Conservation (phyloP, 2,888 invertebrate species). For the Cenopis cana region DNA sequence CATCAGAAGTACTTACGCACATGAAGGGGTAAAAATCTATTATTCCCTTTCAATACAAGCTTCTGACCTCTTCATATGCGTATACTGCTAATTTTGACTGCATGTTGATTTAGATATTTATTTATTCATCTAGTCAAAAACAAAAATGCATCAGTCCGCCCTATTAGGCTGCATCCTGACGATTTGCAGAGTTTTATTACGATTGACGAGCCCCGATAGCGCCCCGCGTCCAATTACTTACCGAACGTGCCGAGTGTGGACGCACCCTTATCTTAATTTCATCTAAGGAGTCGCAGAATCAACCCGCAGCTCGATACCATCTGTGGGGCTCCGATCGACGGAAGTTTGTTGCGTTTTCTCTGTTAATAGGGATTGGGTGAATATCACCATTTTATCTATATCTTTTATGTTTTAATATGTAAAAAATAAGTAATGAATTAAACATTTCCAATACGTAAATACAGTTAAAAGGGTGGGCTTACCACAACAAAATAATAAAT, state of each 20-base stretch:
- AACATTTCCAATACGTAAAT: background rate
- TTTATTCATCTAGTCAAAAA: slow-evolving; percentile 25
- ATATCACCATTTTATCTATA: slow-evolving; percentile 1
- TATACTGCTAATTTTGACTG: no score
- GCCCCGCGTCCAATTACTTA: slow-evolving; percentile 80
- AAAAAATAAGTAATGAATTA: background rate
- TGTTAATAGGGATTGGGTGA: slow-evolving; percentile 1
- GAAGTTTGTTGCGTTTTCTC: slow-evolving; percentile 24
- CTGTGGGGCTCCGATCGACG: slow-evolving; percentile 30
- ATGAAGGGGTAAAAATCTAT: no score
- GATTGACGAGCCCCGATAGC: slow-evolving; percentile 76
- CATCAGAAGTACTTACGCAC: no score
- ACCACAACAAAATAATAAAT: background rate
- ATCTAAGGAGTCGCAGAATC: slow-evolving; percentile 72
- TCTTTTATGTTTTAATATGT: background rate
- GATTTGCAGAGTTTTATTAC: slow-evolving; percentile 78
- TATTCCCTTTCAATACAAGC: no score
- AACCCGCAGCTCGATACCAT: slow-evolving; percentile 48
- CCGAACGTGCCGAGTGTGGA: slow-evolving; percentile 63
- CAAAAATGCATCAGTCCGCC: slow-evolving; percentile 44
- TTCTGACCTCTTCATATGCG: no score
- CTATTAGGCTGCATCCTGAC: slow-evolving; percentile 53
- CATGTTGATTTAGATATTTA: no score
- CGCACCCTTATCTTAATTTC: slow-evolving; percentile 76
- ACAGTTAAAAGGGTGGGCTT: background rate